A percentile compares a stretch with the other conserved stretches of the same genome.
These are phyloP conservation scores for Agrotis exclamationis DNA, from an alignment of 2,888 invertebrate genomes.

Conservation along the genomic window DNA sequence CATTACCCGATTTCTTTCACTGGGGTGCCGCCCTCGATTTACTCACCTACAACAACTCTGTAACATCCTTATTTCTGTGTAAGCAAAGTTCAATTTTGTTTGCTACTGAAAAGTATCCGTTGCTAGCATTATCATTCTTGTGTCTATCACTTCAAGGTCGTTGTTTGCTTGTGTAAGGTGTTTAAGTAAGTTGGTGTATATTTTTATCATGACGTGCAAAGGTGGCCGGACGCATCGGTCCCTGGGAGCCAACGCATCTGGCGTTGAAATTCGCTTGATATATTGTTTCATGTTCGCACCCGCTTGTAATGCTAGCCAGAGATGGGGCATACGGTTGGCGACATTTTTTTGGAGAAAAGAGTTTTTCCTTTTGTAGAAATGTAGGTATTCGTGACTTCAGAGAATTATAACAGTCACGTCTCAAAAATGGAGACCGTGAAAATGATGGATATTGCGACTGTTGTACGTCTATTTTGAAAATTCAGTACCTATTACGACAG, in stretches of 20 bases:
- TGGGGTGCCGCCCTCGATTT: slow-evolving; percentile 70
- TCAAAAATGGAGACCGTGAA: neutral
- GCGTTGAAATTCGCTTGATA: slow-evolving; percentile 73
- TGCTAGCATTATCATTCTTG: slow-evolving; percentile 13
- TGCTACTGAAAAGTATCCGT: slow-evolving; percentile 20
- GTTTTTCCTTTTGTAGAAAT: slow-evolving; percentile 4
- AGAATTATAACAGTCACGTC: neutral
- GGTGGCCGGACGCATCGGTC: slow-evolving; percentile 66
- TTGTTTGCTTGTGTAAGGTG: slow-evolving; percentile 19
- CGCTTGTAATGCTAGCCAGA: slow-evolving; percentile 39
- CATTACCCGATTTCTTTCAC: slow-evolving; percentile 78
- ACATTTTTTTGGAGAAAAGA: slow-evolving; percentile 16
- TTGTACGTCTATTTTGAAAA: neutral
- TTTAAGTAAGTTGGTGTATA: slow-evolving; percentile 31
- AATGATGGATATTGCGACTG: neutral
- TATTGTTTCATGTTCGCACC: slow-evolving; percentile 69
- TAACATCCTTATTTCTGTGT: slow-evolving; percentile 35
- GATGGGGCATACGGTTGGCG: slow-evolving; percentile 26
- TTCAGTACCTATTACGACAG: no score
- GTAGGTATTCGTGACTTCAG: neutral
- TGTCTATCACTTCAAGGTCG: slow-evolving; percentile 28
- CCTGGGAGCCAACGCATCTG: slow-evolving; percentile 76
- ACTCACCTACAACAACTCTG: slow-evolving; percentile 35
- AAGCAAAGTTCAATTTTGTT: slow-evolving; percentile 58
- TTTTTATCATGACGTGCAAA: slow-evolving; percentile 67